A percentile compares a stretch with the other conserved stretches of the same genome.
phyloP scores from a whole-genome alignment of 1,140 invertebrate species.

The Lepidostoma basale region DNA sequence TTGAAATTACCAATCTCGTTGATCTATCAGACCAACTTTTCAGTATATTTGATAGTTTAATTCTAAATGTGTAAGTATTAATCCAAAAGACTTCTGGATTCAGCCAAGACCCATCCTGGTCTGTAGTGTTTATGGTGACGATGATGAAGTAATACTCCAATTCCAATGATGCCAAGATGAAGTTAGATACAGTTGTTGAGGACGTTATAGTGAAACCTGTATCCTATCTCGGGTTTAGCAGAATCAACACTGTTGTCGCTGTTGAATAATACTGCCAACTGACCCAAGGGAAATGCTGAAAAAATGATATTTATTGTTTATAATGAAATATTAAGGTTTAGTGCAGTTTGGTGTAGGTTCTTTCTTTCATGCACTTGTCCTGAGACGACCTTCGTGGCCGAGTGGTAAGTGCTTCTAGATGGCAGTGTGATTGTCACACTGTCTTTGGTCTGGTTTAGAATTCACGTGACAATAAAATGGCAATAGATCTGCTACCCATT shows the following conservation, averaged over 20 bases:
- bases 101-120: too few species aligned
- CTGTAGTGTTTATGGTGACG: background rate
- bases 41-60: background rate
- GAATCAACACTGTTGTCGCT: constrained; percentile 53
- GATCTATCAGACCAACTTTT: background rate
- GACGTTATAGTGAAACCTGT: constrained; percentile 57
- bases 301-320: constrained; percentile 37
- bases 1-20: background rate
- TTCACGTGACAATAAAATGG: too few species aligned
- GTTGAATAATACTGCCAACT: constrained; percentile 56
- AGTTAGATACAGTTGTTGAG: constrained; percentile 53
- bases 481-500: too few species aligned
- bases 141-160: background rate
- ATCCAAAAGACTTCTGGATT: background rate
- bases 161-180: background rate
- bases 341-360: too few species aligned
- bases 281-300: constrained; percentile 55
- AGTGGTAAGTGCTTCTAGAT: too few species aligned
- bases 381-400: too few species aligned
- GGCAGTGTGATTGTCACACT: too few species aligned
- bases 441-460: too few species aligned
- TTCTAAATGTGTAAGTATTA: background rate
- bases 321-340: too few species aligned
- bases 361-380: too few species aligned
- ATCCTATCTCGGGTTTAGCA: constrained; percentile 52